These are phyloP conservation scores for Ailuropoda melanoleuca DNA, from an alignment of 2,113 vertebrate genomes.

Conservation along the genomic window DNA sequence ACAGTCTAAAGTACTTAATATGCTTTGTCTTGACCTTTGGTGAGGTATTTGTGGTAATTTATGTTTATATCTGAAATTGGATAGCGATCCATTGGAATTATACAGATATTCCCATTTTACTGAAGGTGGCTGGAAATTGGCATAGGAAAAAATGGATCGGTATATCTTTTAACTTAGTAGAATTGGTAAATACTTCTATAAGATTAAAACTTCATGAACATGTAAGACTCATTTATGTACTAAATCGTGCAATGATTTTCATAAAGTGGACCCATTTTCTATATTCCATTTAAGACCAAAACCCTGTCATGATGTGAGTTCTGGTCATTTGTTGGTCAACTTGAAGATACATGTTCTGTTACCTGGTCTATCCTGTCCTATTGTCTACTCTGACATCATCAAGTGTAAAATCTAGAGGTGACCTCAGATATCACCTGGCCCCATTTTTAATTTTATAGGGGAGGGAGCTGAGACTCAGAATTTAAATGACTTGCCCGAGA, in stretches of 20 bases:
- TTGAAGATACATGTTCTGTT: neutral
- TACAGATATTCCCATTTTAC: neutral
- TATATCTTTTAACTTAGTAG: neutral
- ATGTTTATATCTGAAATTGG: slow-evolving; percentile 22
- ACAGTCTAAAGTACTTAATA: neutral
- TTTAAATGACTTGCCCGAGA: neutral
- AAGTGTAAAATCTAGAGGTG: neutral
- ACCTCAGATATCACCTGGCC: neutral
- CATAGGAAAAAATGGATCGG: slow-evolving; percentile 1
- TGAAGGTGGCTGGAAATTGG: neutral
- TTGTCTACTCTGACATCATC: neutral
- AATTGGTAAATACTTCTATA: slow-evolving; percentile 8
- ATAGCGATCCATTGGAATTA: neutral
- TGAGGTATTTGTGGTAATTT: neutral
- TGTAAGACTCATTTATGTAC: neutral
- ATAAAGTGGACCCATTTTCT: neutral
- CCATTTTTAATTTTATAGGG: neutral
- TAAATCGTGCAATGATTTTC: slow-evolving; percentile 29
- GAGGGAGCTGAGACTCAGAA: neutral
- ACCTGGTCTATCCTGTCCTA: neutral
- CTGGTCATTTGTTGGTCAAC: neutral
- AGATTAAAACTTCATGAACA: neutral
- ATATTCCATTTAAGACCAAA: neutral
- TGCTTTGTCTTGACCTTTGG: slow-evolving; percentile 5
- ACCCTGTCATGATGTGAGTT: neutral